Base-by-base conservation (phyloP, 1,140 invertebrate species). In the Ceratina japonica region DNA sequence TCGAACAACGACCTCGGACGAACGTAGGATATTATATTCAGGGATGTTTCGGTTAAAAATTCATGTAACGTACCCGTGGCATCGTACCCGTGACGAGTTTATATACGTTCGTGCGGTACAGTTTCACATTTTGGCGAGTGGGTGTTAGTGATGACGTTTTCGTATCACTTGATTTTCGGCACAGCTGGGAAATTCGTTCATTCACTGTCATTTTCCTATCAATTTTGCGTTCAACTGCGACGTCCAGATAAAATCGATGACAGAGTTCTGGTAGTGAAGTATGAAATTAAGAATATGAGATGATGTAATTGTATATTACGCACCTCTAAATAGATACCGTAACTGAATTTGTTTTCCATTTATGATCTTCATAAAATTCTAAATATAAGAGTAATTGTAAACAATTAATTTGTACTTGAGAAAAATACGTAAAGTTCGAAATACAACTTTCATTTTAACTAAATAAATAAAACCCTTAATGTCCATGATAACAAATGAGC, bases 1-100 rank as follows among this genome's bases (percentile, higher is more conserved):
- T 79, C 76, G 76, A 66, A 22, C 51, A 62, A 73, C 16, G 71
- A 74, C 77, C 77, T 74, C 71, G 22, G 22, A 0, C 2, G 18
- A 31, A 15, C 52, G 12, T 15, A 8, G 61, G 37, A 3, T 10
- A 59, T 44, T 1, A 52, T 64, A 49, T 56, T 63, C 49, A 56
- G 61, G 61, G 51, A 64, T 37, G 37, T 15, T 58, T 51, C 18
- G 52, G 8, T 64, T 44, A 7, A 44, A 65, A 56, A 64, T 54
- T 72, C 13, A 12, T 18, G 15, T 15, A 54, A 62, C 20, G 2
- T 37, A 62, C 20, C 27, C 27, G 8, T 27, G 58, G 37, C 75
- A 71, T 71, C 37, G 70, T 27, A 44, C 27, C 20, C 51, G 22
- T 31, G 10, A 18, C 37, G 27, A 49, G 18, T 49, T 59, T 49